phyloP scores from a whole-genome alignment of 2,113 vertebrate species.

The Synodontis membranacea region DNA sequence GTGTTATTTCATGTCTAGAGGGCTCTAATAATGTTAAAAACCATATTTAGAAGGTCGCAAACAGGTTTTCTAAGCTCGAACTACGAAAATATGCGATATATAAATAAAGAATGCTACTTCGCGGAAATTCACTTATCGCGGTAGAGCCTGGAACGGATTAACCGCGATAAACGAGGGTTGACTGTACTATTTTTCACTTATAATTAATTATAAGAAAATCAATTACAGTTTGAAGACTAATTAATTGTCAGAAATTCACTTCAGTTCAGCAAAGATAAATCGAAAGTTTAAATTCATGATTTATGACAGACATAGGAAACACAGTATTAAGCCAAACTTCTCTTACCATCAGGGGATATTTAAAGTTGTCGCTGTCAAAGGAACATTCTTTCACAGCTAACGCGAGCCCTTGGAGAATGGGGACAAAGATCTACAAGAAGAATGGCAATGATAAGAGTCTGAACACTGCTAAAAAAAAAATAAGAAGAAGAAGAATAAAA shows the following conservation, averaged over 20 bases:
- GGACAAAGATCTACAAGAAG: slow-evolving; percentile 87
- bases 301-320: background rate
- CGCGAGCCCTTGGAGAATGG: slow-evolving; percentile 92
- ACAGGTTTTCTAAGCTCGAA: too few species aligned
- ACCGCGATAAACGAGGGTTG: too few species aligned
- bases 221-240: background rate
- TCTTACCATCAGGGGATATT: slow-evolving; percentile 97
- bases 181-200: background rate
- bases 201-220: background rate
- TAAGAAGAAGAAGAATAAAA: background rate
- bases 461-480: background rate
- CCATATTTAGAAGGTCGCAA: too few species aligned
- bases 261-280: background rate
- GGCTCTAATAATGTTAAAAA: too few species aligned
- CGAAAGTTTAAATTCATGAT: background rate
- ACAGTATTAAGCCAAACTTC: background rate
- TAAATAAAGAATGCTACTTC: too few species aligned
- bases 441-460: slow-evolving; percentile 8
- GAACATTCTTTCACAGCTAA: slow-evolving; percentile 95
- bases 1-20: too few species aligned
- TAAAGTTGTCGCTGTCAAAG: slow-evolving; percentile 97
- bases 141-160: too few species aligned
- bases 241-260: background rate
- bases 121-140: too few species aligned
- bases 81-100: too few species aligned